Conservation (phyloP, 2,113 vertebrate genomes). For the Alligator mississippiensis region DNA sequence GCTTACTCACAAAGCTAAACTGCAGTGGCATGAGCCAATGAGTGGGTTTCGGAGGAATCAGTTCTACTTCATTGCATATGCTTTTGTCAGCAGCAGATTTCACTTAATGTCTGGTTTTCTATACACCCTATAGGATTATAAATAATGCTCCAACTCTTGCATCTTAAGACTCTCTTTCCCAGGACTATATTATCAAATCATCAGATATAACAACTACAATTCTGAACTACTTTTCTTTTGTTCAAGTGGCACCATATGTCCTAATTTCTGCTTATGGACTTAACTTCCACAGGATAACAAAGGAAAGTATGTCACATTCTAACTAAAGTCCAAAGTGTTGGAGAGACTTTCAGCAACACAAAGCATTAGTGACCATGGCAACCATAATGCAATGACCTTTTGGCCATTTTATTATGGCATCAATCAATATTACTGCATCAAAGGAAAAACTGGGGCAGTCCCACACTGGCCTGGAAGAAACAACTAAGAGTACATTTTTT, state of each 20-base stretch:
- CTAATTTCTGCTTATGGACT: background rate
- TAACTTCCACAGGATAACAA: background rate
- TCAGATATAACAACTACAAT: accelerated
- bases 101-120: background rate
- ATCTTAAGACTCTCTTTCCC: accelerated
- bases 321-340: background rate
- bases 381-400: constrained; percentile 17
- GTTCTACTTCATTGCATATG: accelerated
- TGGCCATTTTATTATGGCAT: constrained; percentile 13
- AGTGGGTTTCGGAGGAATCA: no score
- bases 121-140: accelerated
- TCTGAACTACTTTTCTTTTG: accelerated
- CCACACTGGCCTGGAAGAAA: background rate
- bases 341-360: background rate
- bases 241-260: background rate
- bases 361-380: constrained; percentile 65
- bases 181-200: background rate
- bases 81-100: background rate
- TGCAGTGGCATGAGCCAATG: background rate
- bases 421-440: constrained; percentile 38
- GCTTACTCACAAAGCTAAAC: background rate
- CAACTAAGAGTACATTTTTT: background rate
- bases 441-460: constrained; percentile 25
- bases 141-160: background rate
- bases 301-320: background rate